Evolutionary conservation across 2,113 vertebrate species (phyloP).

Genomic region (Chaetops frenatus): DNA sequence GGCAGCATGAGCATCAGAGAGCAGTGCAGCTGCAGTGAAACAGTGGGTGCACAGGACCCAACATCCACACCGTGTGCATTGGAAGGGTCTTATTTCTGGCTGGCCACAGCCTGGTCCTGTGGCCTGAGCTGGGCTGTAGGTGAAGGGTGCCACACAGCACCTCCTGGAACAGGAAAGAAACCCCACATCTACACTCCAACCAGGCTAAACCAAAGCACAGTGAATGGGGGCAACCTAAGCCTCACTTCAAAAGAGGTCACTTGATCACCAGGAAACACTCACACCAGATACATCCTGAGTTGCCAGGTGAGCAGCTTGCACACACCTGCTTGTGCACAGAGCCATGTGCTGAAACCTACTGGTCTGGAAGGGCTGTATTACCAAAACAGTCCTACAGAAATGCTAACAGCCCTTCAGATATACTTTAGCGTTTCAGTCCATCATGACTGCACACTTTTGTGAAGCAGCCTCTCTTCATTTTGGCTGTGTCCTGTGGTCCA

Average conservation of each 20-base stretch:
- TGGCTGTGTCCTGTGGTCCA: not conserved
- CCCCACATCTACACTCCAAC: fast-evolving
- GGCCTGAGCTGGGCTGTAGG: fast-evolving
- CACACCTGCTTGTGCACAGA: fast-evolving
- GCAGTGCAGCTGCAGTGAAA: not conserved
- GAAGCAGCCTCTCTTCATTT: not conserved
- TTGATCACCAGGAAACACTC: not conserved
- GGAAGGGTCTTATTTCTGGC: not conserved
- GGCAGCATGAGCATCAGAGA: not conserved
- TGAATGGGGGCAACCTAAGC: not conserved
- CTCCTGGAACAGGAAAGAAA: not conserved
- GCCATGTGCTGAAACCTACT: not conserved
- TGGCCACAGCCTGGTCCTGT: not conserved
- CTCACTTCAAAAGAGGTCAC: not conserved
- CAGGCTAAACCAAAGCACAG: not conserved
- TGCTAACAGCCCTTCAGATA: not conserved
- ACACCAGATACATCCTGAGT: not conserved
- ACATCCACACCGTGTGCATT: fast-evolving
- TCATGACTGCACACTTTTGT: not conserved
- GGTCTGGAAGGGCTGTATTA: not conserved
- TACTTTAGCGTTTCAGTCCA: not conserved
- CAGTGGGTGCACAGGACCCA: not conserved
- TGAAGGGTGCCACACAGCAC: not conserved
- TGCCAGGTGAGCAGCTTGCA: not conserved
- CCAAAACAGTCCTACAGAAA: not conserved